Base-by-base conservation (phyloP, 2,113 vertebrate genomes). In the Antechinus flavipes region DNA sequence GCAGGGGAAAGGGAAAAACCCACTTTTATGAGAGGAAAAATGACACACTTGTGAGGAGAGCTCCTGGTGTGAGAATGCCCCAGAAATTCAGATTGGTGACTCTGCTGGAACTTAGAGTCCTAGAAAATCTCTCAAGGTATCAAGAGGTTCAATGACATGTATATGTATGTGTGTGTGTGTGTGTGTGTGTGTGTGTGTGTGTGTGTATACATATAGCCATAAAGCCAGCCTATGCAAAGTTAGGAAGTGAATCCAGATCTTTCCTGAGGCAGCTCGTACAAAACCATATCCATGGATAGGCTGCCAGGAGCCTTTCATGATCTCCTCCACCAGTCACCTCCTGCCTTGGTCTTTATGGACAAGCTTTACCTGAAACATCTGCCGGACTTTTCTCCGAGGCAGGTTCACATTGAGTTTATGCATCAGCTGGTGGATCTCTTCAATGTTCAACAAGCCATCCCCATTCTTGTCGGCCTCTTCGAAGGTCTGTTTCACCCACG, bases 341-440 rank as follows among this genome's bases (percentile, higher is more conserved):
- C 2, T 2, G 14, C n/a, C 68, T 23, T 23, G 19, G 16, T 84
- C 68, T 42, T 8, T 22, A 42, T 2, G 3, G 16, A 8, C 35
- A n/a, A 25, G 35, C 96, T 98, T 35, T n/a, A 99, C 99, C 99
- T 99, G 99, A 97, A 99, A 99, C 99, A 99, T 99, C 94, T 99
- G 99, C 35, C 99, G 99, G 98, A 99, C 99, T 98, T 99, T 99
- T 97, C 99, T 99, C 53, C 99, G 99, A 22, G 99, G 99, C 97
- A 99, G 98, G 96, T 99, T 99, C n/a, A 99, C 99, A 11, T 99
- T 99, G 49, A 99, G 98, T 97, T 99, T 99, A 95, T 99, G 99
- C 98, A 99, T 99, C 96, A 99, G 95, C 96, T 99, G 99, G 97
- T 99, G 99, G 97, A 99, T 99, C 98, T 99, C 99, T 68, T 99